Evolutionary conservation across 2,888 invertebrate genomes (phyloP).

Genomic region (Agrilus mali): DNA sequence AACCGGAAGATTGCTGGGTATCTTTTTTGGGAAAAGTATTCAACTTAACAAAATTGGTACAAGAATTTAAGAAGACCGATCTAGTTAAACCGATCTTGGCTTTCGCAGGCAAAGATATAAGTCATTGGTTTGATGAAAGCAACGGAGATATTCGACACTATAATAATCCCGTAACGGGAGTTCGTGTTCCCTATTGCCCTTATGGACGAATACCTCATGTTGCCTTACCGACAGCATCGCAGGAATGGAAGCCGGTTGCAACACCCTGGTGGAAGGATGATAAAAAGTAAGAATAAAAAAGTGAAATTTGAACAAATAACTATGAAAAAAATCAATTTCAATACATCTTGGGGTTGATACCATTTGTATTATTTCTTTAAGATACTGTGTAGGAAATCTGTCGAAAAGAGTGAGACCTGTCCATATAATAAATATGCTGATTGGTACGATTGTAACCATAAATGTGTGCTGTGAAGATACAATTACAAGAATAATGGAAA

Average conservation of each 20-base stretch:
- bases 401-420: slow-evolving; percentile 58
- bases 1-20: slow-evolving; percentile 63
- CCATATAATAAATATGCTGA: slow-evolving; percentile 62
- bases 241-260: slow-evolving; percentile 49
- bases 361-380: slow-evolving; percentile 13
- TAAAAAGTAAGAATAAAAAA: slow-evolving; percentile 27
- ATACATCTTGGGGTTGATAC: too few relatives aligned
- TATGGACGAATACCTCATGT: slow-evolving; percentile 47
- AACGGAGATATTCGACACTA: slow-evolving; percentile 38
- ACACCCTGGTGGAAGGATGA: slow-evolving; percentile 64
- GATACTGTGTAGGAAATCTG: slow-evolving; percentile 53
- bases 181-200: slow-evolving; percentile 44
- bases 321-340: too few relatives aligned
- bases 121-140: slow-evolving; percentile 63
- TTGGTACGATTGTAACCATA: slow-evolving; percentile 37
- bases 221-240: slow-evolving; percentile 41
- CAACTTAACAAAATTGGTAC: slow-evolving; percentile 39
- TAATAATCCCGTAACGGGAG: slow-evolving; percentile 41
- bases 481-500: slow-evolving; percentile 53
- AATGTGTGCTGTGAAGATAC: slow-evolving; percentile 78
- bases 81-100: slow-evolving; percentile 52
- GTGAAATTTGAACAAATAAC: too few relatives aligned
- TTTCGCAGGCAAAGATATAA: slow-evolving; percentile 73
- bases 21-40: slow-evolving; percentile 56
- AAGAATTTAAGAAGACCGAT: slow-evolving; percentile 26